Base-by-base conservation (phyloP, 2,888 invertebrate species). In the Tetrapedia diversipes region DNA sequence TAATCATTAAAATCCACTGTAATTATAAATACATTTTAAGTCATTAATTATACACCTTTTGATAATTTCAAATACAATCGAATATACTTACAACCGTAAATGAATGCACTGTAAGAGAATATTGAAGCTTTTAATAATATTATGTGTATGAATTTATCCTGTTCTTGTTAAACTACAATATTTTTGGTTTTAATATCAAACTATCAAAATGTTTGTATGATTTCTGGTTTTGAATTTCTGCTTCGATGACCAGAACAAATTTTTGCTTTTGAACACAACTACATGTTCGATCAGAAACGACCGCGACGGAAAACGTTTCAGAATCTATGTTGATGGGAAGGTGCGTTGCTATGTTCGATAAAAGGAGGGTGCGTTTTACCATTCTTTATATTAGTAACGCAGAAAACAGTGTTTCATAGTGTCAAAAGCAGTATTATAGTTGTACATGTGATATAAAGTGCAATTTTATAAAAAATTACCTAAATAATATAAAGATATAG, bases 291-390 rank as follows among this genome's bases (percentile, higher is more conserved):
- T 61, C 1, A 11, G 22, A 53, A n/a, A 1, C 1, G 11, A 37
- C 43, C 14, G 7, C 51, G 14, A 14, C 6, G 34, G 10, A 19
- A 63, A 56, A 27, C n/a, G 8, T 27, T 22, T 34, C 19, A 24
- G 27, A 14, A 19, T 19, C 27, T 19, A 4, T 11, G 3, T 43
- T 29, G 19, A 37, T 14, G 7, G 2, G 6, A 22, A 19, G 10
- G 14, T 29, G 22, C 29, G 74, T 74, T 74, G 74, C 74, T 63
- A 74, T 22, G 64, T 7, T 16, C 24, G 39, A 64, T 51, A 41
- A 0, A 64, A n/a, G 8, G 24, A 22, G 22, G 19, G 32, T 2
- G 16, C 19, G 16, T 24, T 51, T 43, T 22, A 56, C 37, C 27
- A 56, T 32, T 39, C 19, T 39, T 10, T 14, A 16, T 10, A 37